Percentiles rank a stretch among this genome's conserved stretches.
phyloP scores from a whole-genome alignment of 2,113 vertebrate species.

The Hippolais icterina region DNA sequence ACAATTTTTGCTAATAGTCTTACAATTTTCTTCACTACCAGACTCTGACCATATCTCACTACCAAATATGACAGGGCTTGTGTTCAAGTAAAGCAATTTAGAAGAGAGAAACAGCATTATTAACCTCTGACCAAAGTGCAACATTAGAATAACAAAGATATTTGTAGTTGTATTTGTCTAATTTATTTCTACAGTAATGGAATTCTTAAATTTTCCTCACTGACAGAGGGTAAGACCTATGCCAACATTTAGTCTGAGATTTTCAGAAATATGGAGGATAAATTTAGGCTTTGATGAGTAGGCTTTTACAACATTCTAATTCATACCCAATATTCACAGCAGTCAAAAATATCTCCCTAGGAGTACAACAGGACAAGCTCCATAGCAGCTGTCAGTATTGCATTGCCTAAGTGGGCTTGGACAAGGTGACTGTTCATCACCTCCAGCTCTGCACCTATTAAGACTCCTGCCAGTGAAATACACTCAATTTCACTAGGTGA shows the following conservation, averaged over 20 bases:
- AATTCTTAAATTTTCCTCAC: slow-evolving; percentile 19
- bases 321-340: not conserved
- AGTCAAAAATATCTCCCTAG: not conserved
- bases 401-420: not conserved
- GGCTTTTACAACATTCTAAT: not conserved
- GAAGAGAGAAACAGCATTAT: not conserved
- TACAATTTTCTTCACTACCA: not conserved
- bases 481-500: not conserved
- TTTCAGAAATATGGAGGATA: not conserved
- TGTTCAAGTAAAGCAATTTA: not conserved
- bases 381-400: not conserved
- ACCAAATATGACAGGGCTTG: not conserved
- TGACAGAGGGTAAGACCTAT: not conserved
- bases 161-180: not conserved
- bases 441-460: not conserved
- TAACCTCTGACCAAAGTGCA: slow-evolving; percentile 1
- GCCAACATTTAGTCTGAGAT: not conserved
- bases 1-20: not conserved
- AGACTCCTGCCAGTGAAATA: not conserved
- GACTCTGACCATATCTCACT: not conserved
- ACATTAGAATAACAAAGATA: not conserved
- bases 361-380: not conserved
- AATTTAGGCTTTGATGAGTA: not conserved
- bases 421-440: not conserved
- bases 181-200: slow-evolving; percentile 13